These are phyloP conservation scores for Acronicta leporina DNA, from an alignment of 2,888 invertebrate species.

Conservation along the genomic window DNA sequence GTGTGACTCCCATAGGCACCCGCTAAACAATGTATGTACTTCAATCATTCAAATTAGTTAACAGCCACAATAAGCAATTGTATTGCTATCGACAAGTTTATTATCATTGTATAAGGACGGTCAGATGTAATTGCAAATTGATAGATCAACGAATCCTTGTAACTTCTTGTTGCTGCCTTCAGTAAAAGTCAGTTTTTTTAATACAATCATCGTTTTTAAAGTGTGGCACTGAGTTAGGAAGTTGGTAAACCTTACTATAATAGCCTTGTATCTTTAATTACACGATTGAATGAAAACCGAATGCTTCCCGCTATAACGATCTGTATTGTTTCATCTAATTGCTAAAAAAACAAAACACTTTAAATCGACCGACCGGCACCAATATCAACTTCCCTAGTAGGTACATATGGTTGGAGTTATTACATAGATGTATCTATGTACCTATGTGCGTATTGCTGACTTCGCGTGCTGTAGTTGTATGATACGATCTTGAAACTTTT, in stretches of 20 bases:
- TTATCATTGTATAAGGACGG: slow-evolving; percentile 17
- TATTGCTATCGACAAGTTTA: slow-evolving; percentile 27
- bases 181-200: slow-evolving; percentile 23
- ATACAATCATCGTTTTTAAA: slow-evolving; percentile 6
- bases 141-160: slow-evolving; percentile 23
- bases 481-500: slow-evolving; percentile 1
- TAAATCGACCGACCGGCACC: too few relatives aligned
- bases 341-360: too few relatives aligned
- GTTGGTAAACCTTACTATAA: too few relatives aligned
- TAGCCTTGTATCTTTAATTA: too few relatives aligned
- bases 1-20: slow-evolving; percentile 21
- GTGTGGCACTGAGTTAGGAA: slow-evolving; percentile 11
- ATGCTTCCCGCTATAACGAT: too few relatives aligned
- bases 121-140: slow-evolving; percentile 21
- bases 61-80: slow-evolving; percentile 37
- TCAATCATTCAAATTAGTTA: slow-evolving; percentile 41
- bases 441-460: slow-evolving; percentile 2
- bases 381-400: too few relatives aligned
- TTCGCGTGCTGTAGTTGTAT: slow-evolving; percentile 5
- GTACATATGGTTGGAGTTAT: too few relatives aligned
- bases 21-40: slow-evolving; percentile 13
- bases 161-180: slow-evolving; percentile 6
- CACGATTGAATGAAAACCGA: too few relatives aligned
- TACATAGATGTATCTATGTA: too few relatives aligned
- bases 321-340: too few relatives aligned